A percentile compares a stretch with the other conserved stretches of the same genome.
These are phyloP conservation scores for Heliothis subflexa DNA, from an alignment of 1,140 invertebrate species.

Conservation along the genomic window DNA sequence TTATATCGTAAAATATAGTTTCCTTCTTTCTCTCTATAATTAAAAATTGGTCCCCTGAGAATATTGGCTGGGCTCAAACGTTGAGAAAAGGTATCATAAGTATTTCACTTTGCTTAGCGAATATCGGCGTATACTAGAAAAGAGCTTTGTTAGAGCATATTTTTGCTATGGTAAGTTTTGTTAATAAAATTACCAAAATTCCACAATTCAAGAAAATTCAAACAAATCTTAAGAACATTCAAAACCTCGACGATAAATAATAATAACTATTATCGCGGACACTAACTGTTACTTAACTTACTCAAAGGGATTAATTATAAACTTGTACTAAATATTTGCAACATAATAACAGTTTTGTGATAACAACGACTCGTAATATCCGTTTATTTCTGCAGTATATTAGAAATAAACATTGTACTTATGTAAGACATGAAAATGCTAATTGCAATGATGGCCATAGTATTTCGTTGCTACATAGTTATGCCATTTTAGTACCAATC, in stretches of 20 bases:
- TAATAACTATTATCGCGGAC: not conserved
- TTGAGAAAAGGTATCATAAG: no score
- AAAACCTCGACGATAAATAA: not conserved
- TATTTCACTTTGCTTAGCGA: not conserved
- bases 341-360: conserved; percentile 21
- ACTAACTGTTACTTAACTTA: not conserved
- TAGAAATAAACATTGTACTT: not conserved
- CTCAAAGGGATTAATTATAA: conserved; percentile 13
- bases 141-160: no score
- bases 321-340: conserved; percentile 4
- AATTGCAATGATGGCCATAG: no score
- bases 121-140: no score
- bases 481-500: no score
- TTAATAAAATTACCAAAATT: no score
- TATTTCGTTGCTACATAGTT: no score
- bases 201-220: no score
- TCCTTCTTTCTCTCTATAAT: conserved; percentile 19
- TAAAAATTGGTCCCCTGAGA: not conserved
- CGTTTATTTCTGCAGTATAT: not conserved
- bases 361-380: not conserved
- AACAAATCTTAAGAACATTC: not conserved
- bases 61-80: not conserved
- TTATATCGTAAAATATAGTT: conserved; percentile 17
- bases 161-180: no score
- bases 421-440: not conserved